Evolutionary conservation across 2,888 invertebrate species (phyloP).

Genomic region (Eupelmus urozonus): DNA sequence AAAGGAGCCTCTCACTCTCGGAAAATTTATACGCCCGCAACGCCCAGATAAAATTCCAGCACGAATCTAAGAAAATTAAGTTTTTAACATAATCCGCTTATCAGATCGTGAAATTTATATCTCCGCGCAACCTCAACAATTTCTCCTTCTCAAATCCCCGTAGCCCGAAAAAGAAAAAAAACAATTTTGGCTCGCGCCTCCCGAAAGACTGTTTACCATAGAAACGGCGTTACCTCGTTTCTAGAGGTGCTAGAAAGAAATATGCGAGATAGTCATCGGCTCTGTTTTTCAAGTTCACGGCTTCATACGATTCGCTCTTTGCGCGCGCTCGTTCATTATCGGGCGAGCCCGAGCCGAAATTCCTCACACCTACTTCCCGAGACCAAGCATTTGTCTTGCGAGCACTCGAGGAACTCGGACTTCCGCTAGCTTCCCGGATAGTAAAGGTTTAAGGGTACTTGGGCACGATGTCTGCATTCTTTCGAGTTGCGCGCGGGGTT

Average conservation of each 20-base stretch:
- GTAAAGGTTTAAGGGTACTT: too few species aligned
- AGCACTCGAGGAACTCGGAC: neutral
- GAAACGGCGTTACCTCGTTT: neutral
- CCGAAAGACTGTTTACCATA: slow-evolving; percentile 15
- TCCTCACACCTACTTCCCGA: slow-evolving; percentile 21
- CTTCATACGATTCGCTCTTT: neutral
- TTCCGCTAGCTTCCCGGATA: too few species aligned
- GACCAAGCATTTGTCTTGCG: neutral
- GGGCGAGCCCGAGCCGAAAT: slow-evolving; percentile 1
- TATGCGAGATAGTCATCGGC: slow-evolving; percentile 23
- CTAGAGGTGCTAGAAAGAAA: neutral
- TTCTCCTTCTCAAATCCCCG: neutral
- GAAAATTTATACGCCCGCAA: too few species aligned
- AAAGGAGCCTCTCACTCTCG: neutral
- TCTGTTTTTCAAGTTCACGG: slow-evolving; percentile 36
- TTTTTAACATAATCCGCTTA: neutral
- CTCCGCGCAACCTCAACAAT: neutral
- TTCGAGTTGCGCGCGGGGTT: too few species aligned
- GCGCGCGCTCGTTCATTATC: slow-evolving; percentile 14
- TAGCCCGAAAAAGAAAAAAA: neutral
- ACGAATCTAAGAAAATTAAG: slow-evolving; percentile 16
- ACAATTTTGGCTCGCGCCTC: too few species aligned
- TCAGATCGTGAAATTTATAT: slow-evolving; percentile 4
- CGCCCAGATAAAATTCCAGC: neutral
- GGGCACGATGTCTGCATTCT: too few species aligned